Evolutionary conservation across 1,140 invertebrate species (phyloP).

Genomic region (Marisa cornuarietis): DNA sequence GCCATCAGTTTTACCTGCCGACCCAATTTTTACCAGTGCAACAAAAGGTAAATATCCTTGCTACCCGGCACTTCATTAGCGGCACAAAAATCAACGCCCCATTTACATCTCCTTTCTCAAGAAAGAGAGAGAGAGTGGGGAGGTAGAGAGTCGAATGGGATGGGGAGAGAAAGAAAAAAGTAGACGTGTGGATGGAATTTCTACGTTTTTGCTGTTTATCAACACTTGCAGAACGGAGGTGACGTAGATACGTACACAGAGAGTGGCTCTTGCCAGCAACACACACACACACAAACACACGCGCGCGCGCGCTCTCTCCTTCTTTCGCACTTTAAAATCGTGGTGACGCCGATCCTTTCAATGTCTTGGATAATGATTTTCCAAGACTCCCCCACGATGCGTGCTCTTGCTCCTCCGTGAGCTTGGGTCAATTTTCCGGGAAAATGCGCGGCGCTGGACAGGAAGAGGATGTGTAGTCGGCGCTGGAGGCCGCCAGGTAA

Average conservation of each 20-base stretch:
- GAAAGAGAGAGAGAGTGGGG: not conserved
- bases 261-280: no score
- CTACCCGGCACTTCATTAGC: no score
- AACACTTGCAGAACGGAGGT: not conserved
- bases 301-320: no score
- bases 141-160: not conserved
- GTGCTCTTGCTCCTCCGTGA: conserved; percentile 66
- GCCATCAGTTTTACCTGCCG: no score
- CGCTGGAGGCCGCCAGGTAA: conserved; percentile 27
- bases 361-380: conserved; percentile 68
- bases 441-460: conserved; percentile 6
- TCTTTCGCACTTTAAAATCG: conserved; percentile 68
- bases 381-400: conserved; percentile 67
- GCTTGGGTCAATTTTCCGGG: conserved; percentile 30
- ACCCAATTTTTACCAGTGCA: no score
- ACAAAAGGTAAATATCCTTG: no score
- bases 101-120: no score
- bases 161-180: not conserved
- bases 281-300: not conserved
- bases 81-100: no score
- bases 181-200: no score
- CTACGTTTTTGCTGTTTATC: no score
- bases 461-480: conserved; percentile 15
- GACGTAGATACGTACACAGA: not conserved
- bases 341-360: conserved; percentile 70